phyloP scores from a whole-genome alignment of 2,888 invertebrate species.

The Nyleta sp. region DNA sequence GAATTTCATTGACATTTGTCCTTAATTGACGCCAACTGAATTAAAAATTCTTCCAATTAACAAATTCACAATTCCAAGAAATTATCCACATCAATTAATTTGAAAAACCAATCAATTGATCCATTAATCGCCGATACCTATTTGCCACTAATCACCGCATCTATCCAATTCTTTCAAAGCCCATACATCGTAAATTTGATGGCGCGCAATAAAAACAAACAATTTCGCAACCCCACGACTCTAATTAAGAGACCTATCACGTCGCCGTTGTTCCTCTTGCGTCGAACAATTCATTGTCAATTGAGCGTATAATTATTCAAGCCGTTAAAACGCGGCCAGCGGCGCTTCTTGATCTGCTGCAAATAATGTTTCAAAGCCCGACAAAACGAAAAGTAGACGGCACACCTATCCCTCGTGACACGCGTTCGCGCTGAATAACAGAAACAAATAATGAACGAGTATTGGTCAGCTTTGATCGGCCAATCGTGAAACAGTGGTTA shows the following conservation, averaged over 20 bases:
- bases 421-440: slow-evolving; percentile 47
- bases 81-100: no score
- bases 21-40: no score
- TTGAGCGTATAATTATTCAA: slow-evolving; percentile 49
- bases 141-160: no score
- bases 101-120: no score
- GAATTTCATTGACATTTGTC: no score
- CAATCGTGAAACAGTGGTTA: slow-evolving; percentile 66
- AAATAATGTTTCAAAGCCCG: slow-evolving; percentile 38
- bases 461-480: slow-evolving; percentile 64
- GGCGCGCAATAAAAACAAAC: not conserved
- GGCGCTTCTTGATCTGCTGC: slow-evolving; percentile 41
- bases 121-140: no score
- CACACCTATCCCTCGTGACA: slow-evolving; percentile 1
- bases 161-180: no score
- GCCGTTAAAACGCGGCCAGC: slow-evolving; percentile 1
- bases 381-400: slow-evolving; percentile 35
- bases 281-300: slow-evolving; percentile 24
- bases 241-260: slow-evolving; percentile 18
- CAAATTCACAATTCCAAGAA: no score
- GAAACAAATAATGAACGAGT: slow-evolving; percentile 64
- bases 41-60: no score
- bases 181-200: no score
- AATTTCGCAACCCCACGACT: not conserved
- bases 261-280: not conserved